Percentiles rank a stretch among this genome's conserved stretches.
Conservation (phyloP, 2,888 invertebrate genomes). For the Tuta absoluta region DNA sequence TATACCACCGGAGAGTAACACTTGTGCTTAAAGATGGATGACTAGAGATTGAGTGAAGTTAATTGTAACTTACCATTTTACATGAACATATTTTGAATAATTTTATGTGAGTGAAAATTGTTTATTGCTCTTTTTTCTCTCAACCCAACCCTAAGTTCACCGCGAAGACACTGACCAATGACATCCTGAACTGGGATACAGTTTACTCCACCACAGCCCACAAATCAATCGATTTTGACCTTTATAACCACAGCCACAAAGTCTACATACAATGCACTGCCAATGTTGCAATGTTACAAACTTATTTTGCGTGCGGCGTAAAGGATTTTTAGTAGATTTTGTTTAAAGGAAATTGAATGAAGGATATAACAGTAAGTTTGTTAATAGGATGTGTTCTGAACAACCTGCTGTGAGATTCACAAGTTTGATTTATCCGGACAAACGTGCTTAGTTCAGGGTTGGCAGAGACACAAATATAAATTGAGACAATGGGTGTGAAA, state of each 20-base stretch:
- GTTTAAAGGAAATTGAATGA: constrained; percentile 24
- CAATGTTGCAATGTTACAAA: constrained; percentile 37
- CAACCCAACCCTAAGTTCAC: constrained; percentile 57
- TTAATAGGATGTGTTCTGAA: constrained; percentile 45
- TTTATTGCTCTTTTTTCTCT: background rate
- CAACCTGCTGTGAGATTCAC: constrained; percentile 62
- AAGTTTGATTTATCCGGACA: constrained; percentile 68
- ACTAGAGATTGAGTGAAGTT: no score
- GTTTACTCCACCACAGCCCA: constrained; percentile 37
- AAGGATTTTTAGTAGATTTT: constrained; percentile 36
- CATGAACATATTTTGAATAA: no score
- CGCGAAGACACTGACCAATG: constrained; percentile 72
- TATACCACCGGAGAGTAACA: no score
- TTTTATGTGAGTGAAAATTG: no score
- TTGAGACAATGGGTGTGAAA: background rate
- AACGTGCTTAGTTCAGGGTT: constrained; percentile 37
- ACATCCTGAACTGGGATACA: constrained; percentile 63
- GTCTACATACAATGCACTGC: constrained; percentile 32
- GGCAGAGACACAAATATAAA: background rate
- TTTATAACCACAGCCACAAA: constrained; percentile 31
- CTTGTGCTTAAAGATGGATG: no score
- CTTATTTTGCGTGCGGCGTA: constrained; percentile 30
- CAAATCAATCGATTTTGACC: constrained; percentile 27
- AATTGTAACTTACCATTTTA: no score
- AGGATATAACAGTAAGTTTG: constrained; percentile 26